Evolutionary conservation across 2,888 invertebrate species (phyloP).

Genomic region (Anagyrus pseudococci): DNA sequence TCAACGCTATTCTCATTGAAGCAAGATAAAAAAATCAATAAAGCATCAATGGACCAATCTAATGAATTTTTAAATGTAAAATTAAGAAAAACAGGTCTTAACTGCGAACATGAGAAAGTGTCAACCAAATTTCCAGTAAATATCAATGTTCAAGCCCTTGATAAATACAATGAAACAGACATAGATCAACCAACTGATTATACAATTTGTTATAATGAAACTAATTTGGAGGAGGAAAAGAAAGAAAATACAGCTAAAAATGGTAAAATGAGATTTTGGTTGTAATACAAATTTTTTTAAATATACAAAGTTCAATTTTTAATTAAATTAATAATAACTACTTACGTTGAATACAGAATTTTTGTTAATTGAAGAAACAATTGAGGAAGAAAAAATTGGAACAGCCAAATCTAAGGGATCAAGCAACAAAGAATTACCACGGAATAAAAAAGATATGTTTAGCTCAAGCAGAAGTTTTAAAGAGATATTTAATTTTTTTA

Average conservation of each 20-base stretch:
- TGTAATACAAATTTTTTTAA: background rate
- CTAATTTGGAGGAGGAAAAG: conserved; percentile 70
- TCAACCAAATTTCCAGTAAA: conserved; percentile 10
- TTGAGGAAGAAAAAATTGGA: conserved; percentile 40
- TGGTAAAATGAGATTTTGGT: conserved; percentile 10
- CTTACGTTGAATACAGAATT: conserved; percentile 70
- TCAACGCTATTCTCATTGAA: conserved; percentile 23
- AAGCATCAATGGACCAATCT: background rate
- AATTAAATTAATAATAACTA: background rate
- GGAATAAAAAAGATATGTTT: conserved; percentile 33
- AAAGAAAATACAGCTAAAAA: conserved; percentile 46
- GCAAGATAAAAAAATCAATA: conserved; percentile 19
- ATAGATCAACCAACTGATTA: conserved; percentile 92
- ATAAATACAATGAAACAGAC: conserved; percentile 87
- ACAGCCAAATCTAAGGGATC: conserved; percentile 44
- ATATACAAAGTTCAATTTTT: background rate
- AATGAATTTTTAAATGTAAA: conserved; percentile 23
- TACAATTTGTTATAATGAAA: conserved; percentile 86
- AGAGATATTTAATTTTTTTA: conserved; percentile 37
- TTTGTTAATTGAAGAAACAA: conserved; percentile 65
- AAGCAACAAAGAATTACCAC: conserved; percentile 22
- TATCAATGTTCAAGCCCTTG: conserved; percentile 43
- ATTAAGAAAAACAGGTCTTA: conserved; percentile 12
- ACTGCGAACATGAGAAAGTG: conserved; percentile 15
- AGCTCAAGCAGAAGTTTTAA: conserved; percentile 33